phyloP scores from a whole-genome alignment of 2,888 invertebrate genomes.

The Ochropleura plecta region DNA sequence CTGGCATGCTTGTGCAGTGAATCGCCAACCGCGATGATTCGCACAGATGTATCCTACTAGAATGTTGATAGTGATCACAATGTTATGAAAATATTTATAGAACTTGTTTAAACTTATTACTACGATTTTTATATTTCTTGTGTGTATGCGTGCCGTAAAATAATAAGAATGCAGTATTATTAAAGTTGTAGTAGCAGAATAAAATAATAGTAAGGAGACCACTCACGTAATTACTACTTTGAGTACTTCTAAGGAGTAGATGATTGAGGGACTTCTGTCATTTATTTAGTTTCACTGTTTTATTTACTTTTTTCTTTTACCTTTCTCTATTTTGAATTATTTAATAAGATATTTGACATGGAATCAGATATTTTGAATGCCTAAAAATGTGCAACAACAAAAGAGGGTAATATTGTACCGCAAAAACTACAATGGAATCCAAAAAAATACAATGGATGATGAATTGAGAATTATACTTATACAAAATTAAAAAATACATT shows the following conservation, averaged over 20 bases:
- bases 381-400: too few species aligned
- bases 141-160: background rate
- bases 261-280: background rate
- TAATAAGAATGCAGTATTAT: background rate
- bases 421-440: too few species aligned
- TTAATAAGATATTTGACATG: too few species aligned
- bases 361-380: too few species aligned
- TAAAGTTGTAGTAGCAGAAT: background rate
- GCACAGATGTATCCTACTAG: constrained; percentile 67
- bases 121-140: constrained; percentile 7
- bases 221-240: background rate
- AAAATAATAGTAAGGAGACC: background rate
- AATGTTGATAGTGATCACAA: constrained; percentile 70
- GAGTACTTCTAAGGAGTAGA: background rate
- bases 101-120: constrained; percentile 44
- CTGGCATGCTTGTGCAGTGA: constrained; percentile 70
- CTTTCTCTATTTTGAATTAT: too few species aligned
- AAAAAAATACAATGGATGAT: too few species aligned
- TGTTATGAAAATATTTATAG: constrained; percentile 71
- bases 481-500: too few species aligned
- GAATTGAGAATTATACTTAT: too few species aligned
- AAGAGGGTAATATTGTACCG: too few species aligned
- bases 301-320: too few species aligned
- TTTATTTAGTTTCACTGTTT: background rate
- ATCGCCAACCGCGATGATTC: constrained; percentile 70